Conservation (phyloP, 2,113 vertebrate genomes). For the Desmodus rotundus region DNA sequence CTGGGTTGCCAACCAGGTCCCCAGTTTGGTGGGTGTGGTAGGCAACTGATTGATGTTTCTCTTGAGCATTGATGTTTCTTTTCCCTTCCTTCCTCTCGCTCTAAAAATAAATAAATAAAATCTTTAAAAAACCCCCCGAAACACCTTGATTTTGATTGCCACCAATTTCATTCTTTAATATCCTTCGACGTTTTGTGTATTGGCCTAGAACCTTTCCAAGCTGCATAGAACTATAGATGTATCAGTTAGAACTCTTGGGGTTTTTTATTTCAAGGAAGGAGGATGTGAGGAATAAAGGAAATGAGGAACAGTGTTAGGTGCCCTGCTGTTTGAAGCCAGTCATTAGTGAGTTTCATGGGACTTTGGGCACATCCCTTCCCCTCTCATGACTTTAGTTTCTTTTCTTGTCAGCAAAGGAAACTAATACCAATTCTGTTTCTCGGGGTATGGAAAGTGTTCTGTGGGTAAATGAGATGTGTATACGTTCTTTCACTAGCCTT, state of each 20-base stretch:
- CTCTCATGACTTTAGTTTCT: slow-evolving; percentile 55
- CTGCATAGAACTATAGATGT: not conserved
- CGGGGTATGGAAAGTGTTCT: not conserved
- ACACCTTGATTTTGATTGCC: not conserved
- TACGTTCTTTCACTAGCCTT: not conserved
- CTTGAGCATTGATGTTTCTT: no score
- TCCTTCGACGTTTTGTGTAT: not conserved
- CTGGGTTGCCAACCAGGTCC: no score
- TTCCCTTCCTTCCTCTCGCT: no score
- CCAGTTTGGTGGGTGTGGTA: no score
- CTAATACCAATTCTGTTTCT: not conserved
- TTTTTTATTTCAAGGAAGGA: slow-evolving; percentile 22
- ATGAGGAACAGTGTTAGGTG: not conserved
- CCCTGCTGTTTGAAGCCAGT: not conserved
- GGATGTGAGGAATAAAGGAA: not conserved
- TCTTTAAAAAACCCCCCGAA: not conserved
- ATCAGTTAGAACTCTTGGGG: not conserved
- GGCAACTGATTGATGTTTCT: no score
- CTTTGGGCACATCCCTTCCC: slow-evolving; percentile 55
- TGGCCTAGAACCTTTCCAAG: not conserved
- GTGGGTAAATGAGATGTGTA: not conserved
- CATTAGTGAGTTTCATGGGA: slow-evolving; percentile 39
- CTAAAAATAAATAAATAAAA: no score
- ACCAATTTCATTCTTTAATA: not conserved
- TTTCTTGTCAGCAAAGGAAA: slow-evolving; percentile 51